A percentile compares a stretch with the other conserved stretches of the same genome.
These are phyloP conservation scores for Gari tellinella DNA, from an alignment of 2,888 invertebrate species.

Conservation along the genomic window DNA sequence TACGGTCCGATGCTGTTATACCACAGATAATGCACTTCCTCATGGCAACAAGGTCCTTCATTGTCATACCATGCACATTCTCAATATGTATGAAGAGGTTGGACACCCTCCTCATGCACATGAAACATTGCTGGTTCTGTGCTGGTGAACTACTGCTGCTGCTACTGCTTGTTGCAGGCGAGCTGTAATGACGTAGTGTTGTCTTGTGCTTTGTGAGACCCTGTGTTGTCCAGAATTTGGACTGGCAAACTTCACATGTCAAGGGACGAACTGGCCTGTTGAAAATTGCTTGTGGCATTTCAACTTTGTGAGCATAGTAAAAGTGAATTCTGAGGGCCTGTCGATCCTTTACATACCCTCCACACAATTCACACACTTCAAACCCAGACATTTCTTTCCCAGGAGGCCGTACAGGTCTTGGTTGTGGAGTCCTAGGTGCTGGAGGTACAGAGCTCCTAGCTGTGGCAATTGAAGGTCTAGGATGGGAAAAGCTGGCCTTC, in stretches of 20 bases:
- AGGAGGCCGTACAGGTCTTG: slow-evolving; percentile 26
- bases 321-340: slow-evolving; percentile 97
- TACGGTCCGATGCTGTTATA: slow-evolving; percentile 64
- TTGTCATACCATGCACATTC: slow-evolving; percentile 62
- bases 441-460: not conserved
- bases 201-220: slow-evolving; percentile 97
- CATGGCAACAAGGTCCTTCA: slow-evolving; percentile 65
- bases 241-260: slow-evolving; percentile 98
- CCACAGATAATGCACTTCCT: slow-evolving; percentile 79
- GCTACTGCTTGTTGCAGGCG: slow-evolving; percentile 11
- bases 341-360: slow-evolving; percentile 97
- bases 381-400: slow-evolving; percentile 67
- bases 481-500: not conserved
- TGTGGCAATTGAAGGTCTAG: slow-evolving; percentile 5
- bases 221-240: slow-evolving; percentile 98
- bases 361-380: slow-evolving; percentile 94
- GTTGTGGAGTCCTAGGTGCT: slow-evolving; percentile 13
- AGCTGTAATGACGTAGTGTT: slow-evolving; percentile 83
- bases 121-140: slow-evolving; percentile 61
- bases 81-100: slow-evolving; percentile 66
- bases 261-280: slow-evolving; percentile 89
- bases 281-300: slow-evolving; percentile 79
- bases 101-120: slow-evolving; percentile 60
- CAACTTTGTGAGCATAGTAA: slow-evolving; percentile 97
- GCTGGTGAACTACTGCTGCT: slow-evolving; percentile 4